Evolutionary conservation across 2,113 vertebrate genomes (phyloP), one percentile per base, ranked within the genome.

Genomic region (Eurypyga helias): DNA sequence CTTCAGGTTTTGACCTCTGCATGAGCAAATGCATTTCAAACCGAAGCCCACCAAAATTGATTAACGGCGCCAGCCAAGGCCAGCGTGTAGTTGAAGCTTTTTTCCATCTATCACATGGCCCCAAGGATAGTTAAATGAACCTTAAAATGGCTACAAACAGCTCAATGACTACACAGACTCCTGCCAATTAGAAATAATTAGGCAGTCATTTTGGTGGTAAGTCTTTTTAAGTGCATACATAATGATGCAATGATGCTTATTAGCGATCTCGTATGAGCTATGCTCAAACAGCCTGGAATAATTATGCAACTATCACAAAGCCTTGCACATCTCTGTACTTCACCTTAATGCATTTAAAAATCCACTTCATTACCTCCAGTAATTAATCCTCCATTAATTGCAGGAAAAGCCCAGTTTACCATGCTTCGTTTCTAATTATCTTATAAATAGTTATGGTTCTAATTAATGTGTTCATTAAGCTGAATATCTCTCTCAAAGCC

Each of bases 301-400:
- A 99, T 99, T 99, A 99, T 99, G 99, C 98, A 98, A 98, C 99
- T 99, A 99, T 99, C 99, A 99, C 99, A 99, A 99, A 99, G 99
- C 98, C 97, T 98, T 95, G 99, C 98, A 98, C 98, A 99, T 99
- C 99, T 99, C 99, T 99, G 99, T 99, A 99, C 99, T 99, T 99
- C 99, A 99, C 99, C 99, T 99, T 99, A 99, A 99, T 98, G 99
- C 98, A 98, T 99, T 99, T 99, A 99, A 99, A 99, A 99, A 99
- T 99, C 99, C 99, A 99, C 99, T 99, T 99, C 99, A 99, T 99
- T 99, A 99, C 99, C 99, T 99, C 98, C 98, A 98, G 98, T 99
- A 99, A 99, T 99, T 99, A 99, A 99, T 99, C 99, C 99, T 99
- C 99, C 99, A 99, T 99, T 99, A 99, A 99, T 99, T 99, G 99